Conservation (phyloP, 2,888 invertebrate genomes). For the Rhorus exstirpatorius region DNA sequence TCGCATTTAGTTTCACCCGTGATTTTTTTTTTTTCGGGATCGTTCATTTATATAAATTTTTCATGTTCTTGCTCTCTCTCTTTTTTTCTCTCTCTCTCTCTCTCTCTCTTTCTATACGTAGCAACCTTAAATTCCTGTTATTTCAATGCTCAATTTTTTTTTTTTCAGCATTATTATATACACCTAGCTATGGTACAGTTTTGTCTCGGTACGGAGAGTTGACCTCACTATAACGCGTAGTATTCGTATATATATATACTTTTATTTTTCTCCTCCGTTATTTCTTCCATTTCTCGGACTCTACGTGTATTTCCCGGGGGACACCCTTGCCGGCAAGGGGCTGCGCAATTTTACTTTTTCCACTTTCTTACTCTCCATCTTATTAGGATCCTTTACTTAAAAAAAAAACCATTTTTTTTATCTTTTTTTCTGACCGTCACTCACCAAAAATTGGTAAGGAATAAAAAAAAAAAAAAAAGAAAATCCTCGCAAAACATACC, state of each 20-base stretch:
- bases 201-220: slow-evolving; percentile 65
- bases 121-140: slow-evolving; percentile 75
- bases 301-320: slow-evolving; percentile 61
- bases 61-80: slow-evolving; percentile 11
- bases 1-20: slow-evolving; percentile 44
- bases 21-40: slow-evolving; percentile 24
- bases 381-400: too few relatives aligned
- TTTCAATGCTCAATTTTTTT: slow-evolving; percentile 69
- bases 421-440: too few relatives aligned
- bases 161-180: slow-evolving; percentile 74
- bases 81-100: slow-evolving; percentile 50
- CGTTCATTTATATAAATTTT: slow-evolving; percentile 55
- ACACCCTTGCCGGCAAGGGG: slow-evolving; percentile 51
- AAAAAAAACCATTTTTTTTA: neutral
- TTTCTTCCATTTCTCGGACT: slow-evolving; percentile 60
- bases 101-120: too few relatives aligned
- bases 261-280: slow-evolving; percentile 35
- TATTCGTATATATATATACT: slow-evolving; percentile 51
- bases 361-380: slow-evolving; percentile 20
- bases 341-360: slow-evolving; percentile 55
- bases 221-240: slow-evolving; percentile 62
- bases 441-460: too few relatives aligned
- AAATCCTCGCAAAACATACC: too few relatives aligned
- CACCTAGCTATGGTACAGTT: slow-evolving; percentile 77
- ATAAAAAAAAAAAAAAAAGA: too few relatives aligned